phyloP scores from a whole-genome alignment of 2,113 vertebrate genomes.

The Paratilapia polleni region DNA sequence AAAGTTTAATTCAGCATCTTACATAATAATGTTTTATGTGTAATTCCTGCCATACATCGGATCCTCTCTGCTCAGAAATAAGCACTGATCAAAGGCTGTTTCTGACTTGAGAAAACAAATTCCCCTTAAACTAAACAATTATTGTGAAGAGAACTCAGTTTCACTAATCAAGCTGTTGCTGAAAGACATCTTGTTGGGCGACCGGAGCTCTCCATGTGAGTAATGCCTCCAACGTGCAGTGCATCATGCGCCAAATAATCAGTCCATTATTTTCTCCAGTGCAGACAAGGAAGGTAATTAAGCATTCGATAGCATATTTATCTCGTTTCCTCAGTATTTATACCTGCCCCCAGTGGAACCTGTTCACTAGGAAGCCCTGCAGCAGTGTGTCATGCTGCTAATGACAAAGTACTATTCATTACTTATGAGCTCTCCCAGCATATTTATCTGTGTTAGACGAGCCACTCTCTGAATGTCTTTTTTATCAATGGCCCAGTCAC shows the following conservation, averaged over 20 bases:
- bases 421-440: constrained; percentile 20
- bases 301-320: constrained; percentile 65
- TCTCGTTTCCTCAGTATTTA: constrained; percentile 62
- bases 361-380: constrained; percentile 28
- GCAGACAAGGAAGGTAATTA: constrained; percentile 66
- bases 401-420: constrained; percentile 38
- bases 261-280: constrained; percentile 54
- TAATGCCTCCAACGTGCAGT: constrained; percentile 28
- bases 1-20: background rate
- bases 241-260: constrained; percentile 45
- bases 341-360: constrained; percentile 38
- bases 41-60: background rate
- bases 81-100: constrained; percentile 26
- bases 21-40: background rate
- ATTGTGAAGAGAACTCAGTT: constrained; percentile 7
- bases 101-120: background rate
- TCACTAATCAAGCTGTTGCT: constrained; percentile 34
- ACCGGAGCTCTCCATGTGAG: constrained; percentile 27
- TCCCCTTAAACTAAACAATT: constrained; percentile 24
- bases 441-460: constrained; percentile 39
- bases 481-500: background rate
- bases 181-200: constrained; percentile 26
- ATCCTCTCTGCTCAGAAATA: background rate
- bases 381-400: constrained; percentile 25
- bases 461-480: background rate